Conservation (phyloP, 2,113 vertebrate genomes). For the Xerus inauris region DNA sequence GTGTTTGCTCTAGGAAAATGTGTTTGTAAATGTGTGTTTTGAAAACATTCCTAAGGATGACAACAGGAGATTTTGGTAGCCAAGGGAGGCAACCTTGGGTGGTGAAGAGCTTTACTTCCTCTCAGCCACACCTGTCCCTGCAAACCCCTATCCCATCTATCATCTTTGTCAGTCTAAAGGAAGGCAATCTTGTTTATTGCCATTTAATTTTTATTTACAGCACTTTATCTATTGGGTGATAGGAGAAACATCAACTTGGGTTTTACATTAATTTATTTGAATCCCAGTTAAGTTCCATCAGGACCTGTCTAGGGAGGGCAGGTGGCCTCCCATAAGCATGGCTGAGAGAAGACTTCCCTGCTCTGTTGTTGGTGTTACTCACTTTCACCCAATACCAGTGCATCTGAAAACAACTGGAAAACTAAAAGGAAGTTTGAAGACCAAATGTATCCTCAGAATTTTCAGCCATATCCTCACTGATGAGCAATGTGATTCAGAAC, state of each 20-base stretch:
- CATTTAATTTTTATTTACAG: neutral
- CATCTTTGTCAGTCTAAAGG: neutral
- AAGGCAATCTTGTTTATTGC: neutral
- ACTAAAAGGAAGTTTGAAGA: neutral
- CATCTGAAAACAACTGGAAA: neutral
- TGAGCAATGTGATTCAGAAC: fast-evolving
- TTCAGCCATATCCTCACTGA: neutral
- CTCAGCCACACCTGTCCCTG: no score
- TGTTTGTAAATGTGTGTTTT: neutral
- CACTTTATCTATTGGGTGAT: neutral
- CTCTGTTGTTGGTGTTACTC: fast-evolving
- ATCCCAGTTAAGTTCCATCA: neutral
- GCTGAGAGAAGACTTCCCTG: neutral
- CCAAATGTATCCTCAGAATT: neutral
- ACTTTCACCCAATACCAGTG: neutral
- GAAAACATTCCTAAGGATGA: slow-evolving; percentile 15
- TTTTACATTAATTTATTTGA: neutral
- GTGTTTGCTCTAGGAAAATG: neutral
- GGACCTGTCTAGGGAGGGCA: neutral
- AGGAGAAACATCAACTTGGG: neutral
- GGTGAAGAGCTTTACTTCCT: fast-evolving
- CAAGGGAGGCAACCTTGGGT: neutral
- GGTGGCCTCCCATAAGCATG: neutral
- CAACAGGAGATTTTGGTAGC: neutral
- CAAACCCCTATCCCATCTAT: fast-evolving